Conservation (phyloP, 2,888 invertebrate species). For the Junonia oenone region DNA sequence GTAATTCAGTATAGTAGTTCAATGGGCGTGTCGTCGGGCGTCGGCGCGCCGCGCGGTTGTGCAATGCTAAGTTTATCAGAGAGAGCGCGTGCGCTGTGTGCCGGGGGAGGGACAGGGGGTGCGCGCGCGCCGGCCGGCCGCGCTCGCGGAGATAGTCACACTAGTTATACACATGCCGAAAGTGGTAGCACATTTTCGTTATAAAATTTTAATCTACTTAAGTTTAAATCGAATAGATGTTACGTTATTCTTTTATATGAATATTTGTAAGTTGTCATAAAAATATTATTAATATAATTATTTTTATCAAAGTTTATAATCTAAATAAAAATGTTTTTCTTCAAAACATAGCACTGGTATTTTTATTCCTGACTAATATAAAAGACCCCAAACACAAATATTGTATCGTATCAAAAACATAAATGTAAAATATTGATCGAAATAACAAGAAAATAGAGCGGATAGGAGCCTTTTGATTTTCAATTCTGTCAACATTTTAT, state of each 20-base stretch:
- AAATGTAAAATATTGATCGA: no score
- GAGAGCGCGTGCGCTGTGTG: slow-evolving; percentile 32
- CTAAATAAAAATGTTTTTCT: slow-evolving; percentile 81
- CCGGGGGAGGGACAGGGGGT: slow-evolving; percentile 16
- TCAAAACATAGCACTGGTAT: slow-evolving; percentile 63
- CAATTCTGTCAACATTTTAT: no score
- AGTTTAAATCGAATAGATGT: slow-evolving; percentile 76
- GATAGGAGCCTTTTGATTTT: no score
- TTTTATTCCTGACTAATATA: slow-evolving; percentile 27
- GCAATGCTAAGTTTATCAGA: slow-evolving; percentile 54
- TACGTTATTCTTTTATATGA: slow-evolving; percentile 80
- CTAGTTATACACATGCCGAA: slow-evolving; percentile 73
- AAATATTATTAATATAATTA: slow-evolving; percentile 80
- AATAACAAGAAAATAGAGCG: no score
- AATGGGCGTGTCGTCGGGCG: slow-evolving; percentile 45
- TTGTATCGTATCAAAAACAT: no score
- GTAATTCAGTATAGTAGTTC: slow-evolving; percentile 62
- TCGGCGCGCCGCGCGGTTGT: slow-evolving; percentile 45
- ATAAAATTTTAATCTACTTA: slow-evolving; percentile 69
- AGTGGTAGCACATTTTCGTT: slow-evolving; percentile 76
- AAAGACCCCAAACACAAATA: not conserved
- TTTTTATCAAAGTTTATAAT: slow-evolving; percentile 82
- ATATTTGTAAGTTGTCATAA: slow-evolving; percentile 80
- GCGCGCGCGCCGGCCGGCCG: slow-evolving; percentile 29
- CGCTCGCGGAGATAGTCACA: slow-evolving; percentile 63